Evolutionary conservation across 2,888 invertebrate genomes (phyloP), one percentile per base, ranked within the genome.

Genomic region (Pachliopta kotzebuea): DNA sequence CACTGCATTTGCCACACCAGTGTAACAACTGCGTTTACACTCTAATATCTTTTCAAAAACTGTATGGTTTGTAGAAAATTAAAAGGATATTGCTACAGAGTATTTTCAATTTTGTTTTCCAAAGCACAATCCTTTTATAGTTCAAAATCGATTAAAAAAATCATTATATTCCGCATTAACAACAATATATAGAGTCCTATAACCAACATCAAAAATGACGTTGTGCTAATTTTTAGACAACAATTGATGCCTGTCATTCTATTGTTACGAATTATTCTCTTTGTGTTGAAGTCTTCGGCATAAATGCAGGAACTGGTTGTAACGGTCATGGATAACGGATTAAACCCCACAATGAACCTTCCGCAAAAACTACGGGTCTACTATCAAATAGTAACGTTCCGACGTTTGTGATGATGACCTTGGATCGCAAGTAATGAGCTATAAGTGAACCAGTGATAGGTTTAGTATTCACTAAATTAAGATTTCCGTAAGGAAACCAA

Each of bases 1-100:
- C 14, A 56, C 37, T 31, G 37, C 50, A 59, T 58, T 63, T 58
- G 58, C 57, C 54, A 63, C 26, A 54, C 24, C 31, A 49, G 20
- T 17, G 49, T 56, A 23, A 42, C 9, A 3, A 42, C 42, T 14
- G 14, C 14, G 2, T 14, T 42, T 14, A 42, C 45, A 45, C n/a
- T 37, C 37, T 7, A 18, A 18, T 45, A 45, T 7, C 4, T n/a
- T 4, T 18, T n/a, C 4, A 45, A 45, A 45, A 45, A 37, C 37
- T 37, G 3, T 26, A 11, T 0, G 14, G 11, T 14, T 37, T 37
- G 37, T 3, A 37, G 11, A 4, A 11, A 37, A 11, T 37, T 14
- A 14, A 31, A 31, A 31, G 11, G 8, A 31, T 9, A 8, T 31
- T 9, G 9, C 31, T 9, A 31, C 8, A 31, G 11, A 31, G 2